Conservation (phyloP, 2,888 invertebrate species). For the Ernsta delagoae region DNA sequence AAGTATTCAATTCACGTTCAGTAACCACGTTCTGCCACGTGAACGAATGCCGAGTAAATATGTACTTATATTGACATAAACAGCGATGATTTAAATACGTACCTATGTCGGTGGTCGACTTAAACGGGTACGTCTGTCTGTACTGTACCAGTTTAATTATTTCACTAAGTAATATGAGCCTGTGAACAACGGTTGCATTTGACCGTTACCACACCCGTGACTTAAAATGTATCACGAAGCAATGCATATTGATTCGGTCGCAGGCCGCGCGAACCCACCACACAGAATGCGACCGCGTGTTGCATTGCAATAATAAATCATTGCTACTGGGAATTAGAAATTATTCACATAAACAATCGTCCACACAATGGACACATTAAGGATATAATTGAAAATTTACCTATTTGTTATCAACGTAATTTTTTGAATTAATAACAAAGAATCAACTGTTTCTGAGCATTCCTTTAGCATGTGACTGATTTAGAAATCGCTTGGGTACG, state of each 20-base stretch:
- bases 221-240: slow-evolving; percentile 39
- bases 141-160: slow-evolving; percentile 37
- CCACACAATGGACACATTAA: slow-evolving; percentile 1
- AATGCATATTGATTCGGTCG: slow-evolving; percentile 46
- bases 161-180: slow-evolving; percentile 43
- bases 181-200: slow-evolving; percentile 43
- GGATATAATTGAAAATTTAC: not conserved
- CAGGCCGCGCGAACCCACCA: not conserved
- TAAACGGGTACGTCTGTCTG: not conserved
- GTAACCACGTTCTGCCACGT: not conserved
- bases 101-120: slow-evolving; percentile 7
- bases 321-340: slow-evolving; percentile 19
- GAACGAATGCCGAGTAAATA: not conserved
- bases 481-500: not conserved
- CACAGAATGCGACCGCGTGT: slow-evolving; percentile 9
- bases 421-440: not conserved
- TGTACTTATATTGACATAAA: not conserved
- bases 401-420: not conserved
- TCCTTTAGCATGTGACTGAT: not conserved
- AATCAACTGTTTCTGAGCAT: not conserved
- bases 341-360: not conserved
- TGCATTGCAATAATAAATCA: slow-evolving; percentile 9
- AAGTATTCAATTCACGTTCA: not conserved
- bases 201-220: slow-evolving; percentile 46
- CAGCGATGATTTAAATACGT: slow-evolving; percentile 5